These are phyloP conservation scores for Sinocyclocheilus maitianheensis DNA, from an alignment of 2,113 vertebrate species.

Conservation along the genomic window DNA sequence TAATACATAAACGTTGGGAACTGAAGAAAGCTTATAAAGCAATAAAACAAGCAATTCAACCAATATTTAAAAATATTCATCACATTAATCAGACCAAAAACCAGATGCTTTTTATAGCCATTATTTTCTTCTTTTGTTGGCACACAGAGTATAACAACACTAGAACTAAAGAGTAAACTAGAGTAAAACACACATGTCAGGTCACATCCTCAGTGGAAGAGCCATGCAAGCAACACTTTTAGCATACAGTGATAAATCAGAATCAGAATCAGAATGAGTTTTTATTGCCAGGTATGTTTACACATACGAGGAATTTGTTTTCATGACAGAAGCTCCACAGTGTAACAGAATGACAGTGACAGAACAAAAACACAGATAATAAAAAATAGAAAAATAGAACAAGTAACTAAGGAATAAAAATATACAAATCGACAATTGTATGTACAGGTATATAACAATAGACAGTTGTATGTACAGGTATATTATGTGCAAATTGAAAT, in stretches of 20 bases:
- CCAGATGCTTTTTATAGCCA: not conserved
- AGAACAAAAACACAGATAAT: too few species aligned
- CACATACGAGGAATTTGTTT: too few species aligned
- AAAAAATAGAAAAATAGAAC: too few species aligned
- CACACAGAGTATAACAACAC: not conserved
- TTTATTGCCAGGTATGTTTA: too few species aligned
- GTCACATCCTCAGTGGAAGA: not conserved
- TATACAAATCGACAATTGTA: too few species aligned
- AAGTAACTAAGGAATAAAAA: too few species aligned
- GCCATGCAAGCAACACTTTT: not conserved
- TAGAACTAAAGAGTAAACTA: not conserved
- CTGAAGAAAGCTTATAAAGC: constrained; percentile 12
- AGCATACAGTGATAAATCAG: not conserved
- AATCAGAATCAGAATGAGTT: too few species aligned
- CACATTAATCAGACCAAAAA: not conserved
- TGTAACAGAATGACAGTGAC: too few species aligned
- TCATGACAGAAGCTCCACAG: too few species aligned
- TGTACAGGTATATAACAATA: too few species aligned
- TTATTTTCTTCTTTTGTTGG: not conserved
- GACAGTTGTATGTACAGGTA: too few species aligned
- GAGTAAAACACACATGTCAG: constrained; percentile 17
- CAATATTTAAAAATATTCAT: constrained; percentile 23
- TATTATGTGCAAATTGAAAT: too few species aligned
- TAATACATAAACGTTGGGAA: constrained; percentile 32
- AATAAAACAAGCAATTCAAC: constrained; percentile 27